phyloP scores from a whole-genome alignment of 2,113 vertebrate genomes.

The Lophotis ruficrista region DNA sequence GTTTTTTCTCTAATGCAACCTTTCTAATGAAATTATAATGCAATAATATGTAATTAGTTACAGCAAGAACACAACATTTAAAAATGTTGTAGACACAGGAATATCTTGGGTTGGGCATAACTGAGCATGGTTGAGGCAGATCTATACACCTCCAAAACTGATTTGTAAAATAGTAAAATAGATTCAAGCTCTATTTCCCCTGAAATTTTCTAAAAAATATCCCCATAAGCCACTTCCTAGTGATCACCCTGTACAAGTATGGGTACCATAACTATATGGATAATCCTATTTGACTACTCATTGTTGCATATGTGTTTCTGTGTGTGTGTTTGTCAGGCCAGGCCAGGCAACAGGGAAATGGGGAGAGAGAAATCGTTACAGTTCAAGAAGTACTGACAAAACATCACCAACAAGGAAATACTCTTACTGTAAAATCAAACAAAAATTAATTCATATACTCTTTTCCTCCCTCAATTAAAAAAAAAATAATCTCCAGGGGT shows the following conservation, averaged over 20 bases:
- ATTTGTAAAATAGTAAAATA: background rate
- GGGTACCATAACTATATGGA: too few relatives aligned
- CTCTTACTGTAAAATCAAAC: background rate
- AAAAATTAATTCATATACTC: background rate
- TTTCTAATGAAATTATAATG: background rate
- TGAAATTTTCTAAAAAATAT: background rate
- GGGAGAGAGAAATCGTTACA: background rate
- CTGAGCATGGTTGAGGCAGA: background rate
- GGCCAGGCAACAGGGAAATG: background rate
- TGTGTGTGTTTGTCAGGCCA: background rate
- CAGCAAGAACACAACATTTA: background rate
- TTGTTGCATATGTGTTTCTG: background rate
- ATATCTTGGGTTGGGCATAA: background rate
- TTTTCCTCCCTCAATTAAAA: background rate
- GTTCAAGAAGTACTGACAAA: background rate
- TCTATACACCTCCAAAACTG: background rate
- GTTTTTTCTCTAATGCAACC: background rate
- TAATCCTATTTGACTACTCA: background rate
- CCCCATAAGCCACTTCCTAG: background rate
- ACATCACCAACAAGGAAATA: background rate
- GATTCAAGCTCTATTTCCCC: background rate
- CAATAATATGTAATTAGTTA: background rate
- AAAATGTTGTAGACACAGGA: background rate
- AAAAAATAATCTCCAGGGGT: background rate
- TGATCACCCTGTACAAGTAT: rapidly evolving